These are phyloP conservation scores for Tachysurus vachellii DNA, from an alignment of 2,113 vertebrate species.

Conservation along the genomic window DNA sequence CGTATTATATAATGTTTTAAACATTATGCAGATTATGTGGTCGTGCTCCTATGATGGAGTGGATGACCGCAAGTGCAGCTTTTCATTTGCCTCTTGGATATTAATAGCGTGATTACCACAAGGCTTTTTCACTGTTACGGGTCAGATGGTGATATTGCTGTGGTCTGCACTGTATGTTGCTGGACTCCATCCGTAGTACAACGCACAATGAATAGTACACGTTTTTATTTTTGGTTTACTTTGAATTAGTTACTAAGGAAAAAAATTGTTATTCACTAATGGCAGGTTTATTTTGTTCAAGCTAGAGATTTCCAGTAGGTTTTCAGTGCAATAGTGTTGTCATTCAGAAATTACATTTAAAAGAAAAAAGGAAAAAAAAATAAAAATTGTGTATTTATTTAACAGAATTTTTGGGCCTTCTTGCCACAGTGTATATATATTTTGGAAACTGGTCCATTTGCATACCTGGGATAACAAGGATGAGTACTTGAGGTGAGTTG, in stretches of 20 bases:
- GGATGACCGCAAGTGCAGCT: no score
- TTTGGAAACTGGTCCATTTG: not conserved
- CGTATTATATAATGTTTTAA: not conserved
- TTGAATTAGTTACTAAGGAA: not conserved
- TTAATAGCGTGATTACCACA: not conserved
- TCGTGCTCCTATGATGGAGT: not conserved
- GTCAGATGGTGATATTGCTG: not conserved
- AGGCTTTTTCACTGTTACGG: not conserved
- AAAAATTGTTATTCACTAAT: not conserved
- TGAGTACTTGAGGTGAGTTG: constrained; percentile 56
- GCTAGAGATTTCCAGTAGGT: not conserved
- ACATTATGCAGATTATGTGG: not conserved
- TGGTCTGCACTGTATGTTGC: not conserved
- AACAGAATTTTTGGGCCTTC: not conserved
- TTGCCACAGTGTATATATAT: not conserved
- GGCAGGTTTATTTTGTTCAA: not conserved
- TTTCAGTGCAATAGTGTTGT: no score
- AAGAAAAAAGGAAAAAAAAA: not conserved
- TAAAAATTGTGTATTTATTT: no score
- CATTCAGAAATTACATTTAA: no score
- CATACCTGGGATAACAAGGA: constrained; percentile 77
- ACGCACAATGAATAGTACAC: not conserved
- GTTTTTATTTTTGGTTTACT: not conserved
- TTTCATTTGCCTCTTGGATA: no score
- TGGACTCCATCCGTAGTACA: not conserved